Evolutionary conservation across 2,113 vertebrate species (phyloP).

Genomic region (Arothron firmamentum): DNA sequence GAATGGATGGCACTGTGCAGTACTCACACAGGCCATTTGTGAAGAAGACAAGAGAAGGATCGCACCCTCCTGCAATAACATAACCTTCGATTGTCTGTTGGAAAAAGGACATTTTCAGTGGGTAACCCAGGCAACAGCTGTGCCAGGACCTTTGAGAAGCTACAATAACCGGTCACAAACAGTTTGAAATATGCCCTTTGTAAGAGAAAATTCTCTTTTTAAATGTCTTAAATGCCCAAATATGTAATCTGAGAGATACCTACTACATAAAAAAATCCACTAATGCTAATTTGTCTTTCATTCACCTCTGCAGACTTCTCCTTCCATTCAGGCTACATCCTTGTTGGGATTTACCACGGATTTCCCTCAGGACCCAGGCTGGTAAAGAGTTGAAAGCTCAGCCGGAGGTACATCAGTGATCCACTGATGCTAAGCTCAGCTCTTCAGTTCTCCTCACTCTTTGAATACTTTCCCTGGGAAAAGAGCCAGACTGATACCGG

Average conservation of each 20-base stretch:
- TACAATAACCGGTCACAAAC: slow-evolving; percentile 4
- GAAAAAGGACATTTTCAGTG: slow-evolving; percentile 40
- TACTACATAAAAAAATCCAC: too few species aligned
- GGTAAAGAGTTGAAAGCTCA: slow-evolving; percentile 27
- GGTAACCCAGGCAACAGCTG: slow-evolving; percentile 66
- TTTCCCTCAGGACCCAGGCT: slow-evolving; percentile 25
- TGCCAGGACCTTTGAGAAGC: slow-evolving; percentile 21
- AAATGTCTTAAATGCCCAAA: background rate
- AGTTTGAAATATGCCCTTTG: slow-evolving; percentile 3
- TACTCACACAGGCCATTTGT: background rate
- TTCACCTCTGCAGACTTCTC: background rate
- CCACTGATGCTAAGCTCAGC: slow-evolving; percentile 18
- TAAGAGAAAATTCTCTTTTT: background rate
- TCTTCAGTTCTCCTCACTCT: slow-evolving; percentile 8
- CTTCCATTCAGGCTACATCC: slow-evolving; percentile 17
- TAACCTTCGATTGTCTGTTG: slow-evolving; percentile 47
- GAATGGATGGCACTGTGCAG: slow-evolving; percentile 5
- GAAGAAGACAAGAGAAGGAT: slow-evolving; percentile 1
- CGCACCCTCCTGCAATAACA: slow-evolving; percentile 18
- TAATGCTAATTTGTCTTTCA: background rate
- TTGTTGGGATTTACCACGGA: slow-evolving; percentile 36
- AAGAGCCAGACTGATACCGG: slow-evolving; percentile 6
- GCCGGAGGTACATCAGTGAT: slow-evolving; percentile 33
- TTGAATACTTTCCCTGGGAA: slow-evolving; percentile 10
- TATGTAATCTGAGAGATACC: too few species aligned